Evolutionary conservation across 2,113 vertebrate species (phyloP).

Genomic region (Podarcis muralis): DNA sequence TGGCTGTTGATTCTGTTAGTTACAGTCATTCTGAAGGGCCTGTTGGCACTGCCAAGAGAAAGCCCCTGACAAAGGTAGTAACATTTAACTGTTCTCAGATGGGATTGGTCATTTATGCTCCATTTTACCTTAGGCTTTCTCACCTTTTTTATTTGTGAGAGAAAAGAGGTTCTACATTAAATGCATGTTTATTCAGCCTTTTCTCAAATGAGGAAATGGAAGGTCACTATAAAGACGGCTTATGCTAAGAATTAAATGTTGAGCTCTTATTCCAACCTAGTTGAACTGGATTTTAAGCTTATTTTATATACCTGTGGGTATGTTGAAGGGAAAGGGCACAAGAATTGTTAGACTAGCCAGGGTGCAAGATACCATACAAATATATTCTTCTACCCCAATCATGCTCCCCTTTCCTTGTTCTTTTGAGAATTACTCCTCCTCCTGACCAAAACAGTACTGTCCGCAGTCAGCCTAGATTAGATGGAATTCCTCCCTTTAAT

Average conservation of each 20-base stretch:
- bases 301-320: too few species aligned
- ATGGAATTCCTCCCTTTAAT: neutral
- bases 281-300: neutral
- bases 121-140: neutral
- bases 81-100: neutral
- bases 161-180: neutral
- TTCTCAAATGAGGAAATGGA: neutral
- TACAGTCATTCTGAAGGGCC: neutral
- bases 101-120: neutral
- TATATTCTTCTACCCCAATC: neutral
- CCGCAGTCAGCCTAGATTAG: neutral
- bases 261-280: neutral
- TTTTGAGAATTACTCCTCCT: neutral
- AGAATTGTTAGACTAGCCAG: neutral
- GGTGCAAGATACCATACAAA: neutral
- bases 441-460: too few species aligned
- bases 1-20: neutral
- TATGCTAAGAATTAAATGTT: neutral
- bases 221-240: neutral
- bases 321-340: neutral
- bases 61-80: accelerated
- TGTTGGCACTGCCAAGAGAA: neutral
- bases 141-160: neutral
- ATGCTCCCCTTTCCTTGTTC: neutral
- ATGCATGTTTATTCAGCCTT: neutral